Base-by-base conservation (phyloP, 2,797 vertebrate species). In the Myotis planiceps region DNA sequence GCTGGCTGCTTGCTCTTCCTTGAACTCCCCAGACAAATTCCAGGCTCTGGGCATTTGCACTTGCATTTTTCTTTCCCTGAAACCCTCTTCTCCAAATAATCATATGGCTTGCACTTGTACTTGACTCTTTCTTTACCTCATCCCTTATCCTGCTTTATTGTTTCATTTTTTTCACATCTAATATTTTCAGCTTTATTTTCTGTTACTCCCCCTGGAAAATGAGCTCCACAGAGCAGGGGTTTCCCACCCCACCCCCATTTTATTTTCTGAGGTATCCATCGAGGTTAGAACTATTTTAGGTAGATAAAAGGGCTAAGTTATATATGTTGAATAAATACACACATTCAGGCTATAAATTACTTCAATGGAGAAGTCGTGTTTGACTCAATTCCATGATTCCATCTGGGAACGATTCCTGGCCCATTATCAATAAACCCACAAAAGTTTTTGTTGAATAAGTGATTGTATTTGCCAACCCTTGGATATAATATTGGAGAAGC, bases 381-480 rank as follows among this genome's bases (percentile, higher is more conserved):
- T 71, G 53, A 53, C 4, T 91, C 37, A 78, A 47, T 76, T 71
- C 29, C 80, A 79, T 76, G 42, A 85, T 60, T 84, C 39, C 27
- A 60, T 80, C 23, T 81, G 69, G 45, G 29, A 91, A 65, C 63
- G 34, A 94, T 78, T 74, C 1, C 25, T 95, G 93, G 34, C 2
- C 85, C 10, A 66, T 51, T 79, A 83, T 86, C 60, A 81, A 88
- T 72, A 96, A 96, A 32, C 65, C 19, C 25, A 72, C 16, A 88
- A 45, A 78, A 85, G 10, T 79, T 55, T 96, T 76, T 84, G 68
- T 88, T 79, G 69, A 81, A 85, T 45, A 88, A 90, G 63, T 68
- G 5, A 95, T 74, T 42, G 16, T 3, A 29, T 88, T 92, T 88
- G 19, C 34, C 32, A 81, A 49, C 16, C 15, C 34, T 93, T 88